These are phyloP conservation scores for Desmophyllum pertusum DNA, from an alignment of 92 coral and sea anemone genomes.

Conservation along the genomic window DNA sequence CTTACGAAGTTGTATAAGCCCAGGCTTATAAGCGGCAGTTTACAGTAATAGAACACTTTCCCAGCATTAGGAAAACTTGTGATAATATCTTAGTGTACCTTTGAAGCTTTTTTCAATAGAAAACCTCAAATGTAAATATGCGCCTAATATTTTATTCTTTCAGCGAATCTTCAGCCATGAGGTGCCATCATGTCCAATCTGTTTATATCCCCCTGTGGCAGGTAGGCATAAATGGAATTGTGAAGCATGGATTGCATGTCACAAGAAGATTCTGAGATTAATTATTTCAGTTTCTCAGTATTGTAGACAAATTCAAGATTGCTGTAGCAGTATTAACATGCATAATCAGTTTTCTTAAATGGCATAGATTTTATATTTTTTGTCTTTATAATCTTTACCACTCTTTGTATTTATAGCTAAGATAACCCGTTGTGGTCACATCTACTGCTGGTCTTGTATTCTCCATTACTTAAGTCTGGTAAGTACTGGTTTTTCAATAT, in stretches of 20 bases:
- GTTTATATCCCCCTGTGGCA: slow-evolving; percentile 96
- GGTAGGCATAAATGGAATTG: slow-evolving; percentile 44
- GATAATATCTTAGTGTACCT: too few species aligned
- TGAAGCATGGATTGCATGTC: not conserved
- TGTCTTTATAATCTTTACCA: not conserved
- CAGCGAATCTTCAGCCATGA: slow-evolving; percentile 94
- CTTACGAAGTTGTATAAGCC: too few species aligned
- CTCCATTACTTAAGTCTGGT: slow-evolving; percentile 96
- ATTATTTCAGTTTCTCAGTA: not conserved
- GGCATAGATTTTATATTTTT: not conserved
- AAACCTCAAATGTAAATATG: too few species aligned
- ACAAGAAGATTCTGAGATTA: not conserved
- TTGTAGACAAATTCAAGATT: not conserved
- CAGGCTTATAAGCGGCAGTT: too few species aligned
- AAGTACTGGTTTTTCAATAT: slow-evolving; percentile 34
- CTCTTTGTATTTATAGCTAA: slow-evolving; percentile 60
- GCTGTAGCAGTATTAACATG: not conserved
- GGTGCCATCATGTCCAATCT: slow-evolving; percentile 97
- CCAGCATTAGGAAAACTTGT: too few species aligned
- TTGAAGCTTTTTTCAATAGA: too few species aligned
- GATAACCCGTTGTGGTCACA: slow-evolving; percentile 96
- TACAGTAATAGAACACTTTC: too few species aligned
- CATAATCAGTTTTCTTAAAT: not conserved
- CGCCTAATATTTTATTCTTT: slow-evolving; percentile 18
- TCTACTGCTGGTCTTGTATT: slow-evolving; percentile 97